These are phyloP conservation scores for Bombylius major DNA, from an alignment of 2,888 invertebrate genomes.

Conservation along the genomic window DNA sequence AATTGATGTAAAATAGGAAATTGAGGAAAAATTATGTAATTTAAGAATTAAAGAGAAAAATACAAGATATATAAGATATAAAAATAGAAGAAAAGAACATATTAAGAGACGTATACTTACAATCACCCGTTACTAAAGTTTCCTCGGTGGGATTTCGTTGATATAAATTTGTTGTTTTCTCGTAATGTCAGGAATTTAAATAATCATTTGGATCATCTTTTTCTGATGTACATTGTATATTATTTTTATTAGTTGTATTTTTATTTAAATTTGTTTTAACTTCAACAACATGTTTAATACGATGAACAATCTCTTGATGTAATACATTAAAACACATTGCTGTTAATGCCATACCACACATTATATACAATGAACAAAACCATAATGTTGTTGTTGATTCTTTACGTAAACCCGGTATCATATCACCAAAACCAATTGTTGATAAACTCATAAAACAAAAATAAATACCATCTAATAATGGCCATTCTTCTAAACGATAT, in stretches of 20 bases:
- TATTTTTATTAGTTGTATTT: constrained; percentile 13
- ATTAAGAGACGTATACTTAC: no score
- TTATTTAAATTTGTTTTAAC: constrained; percentile 25
- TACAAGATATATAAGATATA: no score
- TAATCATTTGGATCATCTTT: constrained; percentile 20
- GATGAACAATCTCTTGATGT: constrained; percentile 76
- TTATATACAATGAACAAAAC: constrained; percentile 80
- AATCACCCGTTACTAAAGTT: constrained; percentile 39
- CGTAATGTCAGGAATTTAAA: constrained; percentile 34
- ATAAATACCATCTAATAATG: constrained; percentile 78
- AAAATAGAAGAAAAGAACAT: no score
- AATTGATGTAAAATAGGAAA: no score
- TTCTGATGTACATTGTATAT: constrained; percentile 23
- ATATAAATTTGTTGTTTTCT: constrained; percentile 34
- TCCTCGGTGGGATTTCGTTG: constrained; percentile 46
- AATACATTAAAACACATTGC: constrained; percentile 86
- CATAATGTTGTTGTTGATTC: constrained; percentile 56
- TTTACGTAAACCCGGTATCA: constrained; percentile 54
- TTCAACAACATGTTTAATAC: constrained; percentile 50
- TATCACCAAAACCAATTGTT: constrained; percentile 82
- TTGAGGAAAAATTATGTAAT: no score
- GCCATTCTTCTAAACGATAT: constrained; percentile 82
- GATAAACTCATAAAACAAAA: constrained; percentile 94
- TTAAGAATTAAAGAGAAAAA: no score
- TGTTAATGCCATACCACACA: constrained; percentile 75